Evolutionary conservation across 2,113 vertebrate species (phyloP).

Genomic region (Tenrec ecaudatus): DNA sequence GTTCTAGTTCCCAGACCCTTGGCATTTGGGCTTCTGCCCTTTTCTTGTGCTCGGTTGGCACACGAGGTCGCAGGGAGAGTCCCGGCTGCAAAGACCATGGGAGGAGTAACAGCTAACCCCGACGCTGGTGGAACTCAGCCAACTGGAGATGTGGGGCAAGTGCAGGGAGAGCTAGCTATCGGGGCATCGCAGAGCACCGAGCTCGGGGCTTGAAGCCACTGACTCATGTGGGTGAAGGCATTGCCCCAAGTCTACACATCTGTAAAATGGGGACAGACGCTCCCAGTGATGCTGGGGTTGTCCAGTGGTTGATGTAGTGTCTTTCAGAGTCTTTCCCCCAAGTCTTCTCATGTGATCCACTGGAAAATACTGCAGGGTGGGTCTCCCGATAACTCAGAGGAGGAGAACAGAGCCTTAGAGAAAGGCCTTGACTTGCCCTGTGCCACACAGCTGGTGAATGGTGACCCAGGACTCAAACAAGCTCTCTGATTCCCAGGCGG

Average conservation of each 20-base stretch:
- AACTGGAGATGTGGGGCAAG: neutral
- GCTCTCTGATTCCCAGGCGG: neutral
- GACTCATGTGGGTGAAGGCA: neutral
- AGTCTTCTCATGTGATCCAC: neutral
- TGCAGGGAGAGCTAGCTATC: neutral
- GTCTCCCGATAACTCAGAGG: neutral
- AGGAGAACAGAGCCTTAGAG: neutral
- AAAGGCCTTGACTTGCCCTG: neutral
- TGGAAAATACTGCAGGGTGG: neutral
- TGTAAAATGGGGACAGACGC: neutral
- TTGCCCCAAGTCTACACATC: neutral
- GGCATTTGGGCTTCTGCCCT: conserved; percentile 26
- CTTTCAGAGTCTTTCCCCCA: neutral
- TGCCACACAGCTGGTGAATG: neutral
- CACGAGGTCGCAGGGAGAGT: neutral
- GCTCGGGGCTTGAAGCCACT: neutral
- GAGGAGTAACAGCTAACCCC: neutral
- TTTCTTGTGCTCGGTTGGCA: conserved; percentile 40
- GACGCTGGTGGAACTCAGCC: neutral
- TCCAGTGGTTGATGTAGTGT: neutral
- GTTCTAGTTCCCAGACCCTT: neutral
- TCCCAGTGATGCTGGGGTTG: neutral
- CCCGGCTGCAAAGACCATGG: neutral
- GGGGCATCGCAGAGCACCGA: neutral
- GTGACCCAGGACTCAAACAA: neutral